phyloP scores from a whole-genome alignment of 2,113 vertebrate genomes.

The Peromyscus polionotus region DNA sequence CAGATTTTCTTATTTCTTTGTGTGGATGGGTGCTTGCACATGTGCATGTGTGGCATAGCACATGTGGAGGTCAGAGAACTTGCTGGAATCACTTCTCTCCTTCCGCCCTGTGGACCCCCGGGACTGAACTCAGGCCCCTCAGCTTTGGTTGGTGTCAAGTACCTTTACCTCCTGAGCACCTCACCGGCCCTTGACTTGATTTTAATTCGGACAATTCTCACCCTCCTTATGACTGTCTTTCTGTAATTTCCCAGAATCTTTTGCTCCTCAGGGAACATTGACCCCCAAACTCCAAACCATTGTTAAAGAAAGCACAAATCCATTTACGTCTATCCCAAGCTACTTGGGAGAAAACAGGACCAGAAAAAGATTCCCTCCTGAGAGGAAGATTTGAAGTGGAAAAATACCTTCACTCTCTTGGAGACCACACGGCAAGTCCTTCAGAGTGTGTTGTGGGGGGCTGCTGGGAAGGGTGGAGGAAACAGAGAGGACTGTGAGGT shows the following conservation, averaged over 20 bases:
- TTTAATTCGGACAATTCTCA: not conserved
- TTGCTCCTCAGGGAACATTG: not conserved
- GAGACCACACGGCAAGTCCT: not conserved
- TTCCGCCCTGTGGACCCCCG: too few species aligned
- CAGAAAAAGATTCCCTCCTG: not conserved
- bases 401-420: not conserved
- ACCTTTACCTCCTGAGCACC: not conserved
- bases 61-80: not conserved
- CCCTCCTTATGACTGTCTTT: not conserved
- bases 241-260: not conserved
- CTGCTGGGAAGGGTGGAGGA: not conserved
- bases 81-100: not conserved
- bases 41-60: not conserved
- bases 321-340: not conserved
- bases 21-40: not conserved
- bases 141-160: too few species aligned
- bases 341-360: constrained; percentile 6
- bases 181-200: not conserved
- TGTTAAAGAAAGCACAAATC: not conserved
- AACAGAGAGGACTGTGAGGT: not conserved
- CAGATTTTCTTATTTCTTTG: not conserved
- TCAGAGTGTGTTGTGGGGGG: not conserved
- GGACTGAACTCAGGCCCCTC: too few species aligned
- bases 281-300: not conserved
- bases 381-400: not conserved